These are phyloP conservation scores for Gephyroberyx darwinii DNA, from an alignment of 2,797 vertebrate species.

Conservation along the genomic window DNA sequence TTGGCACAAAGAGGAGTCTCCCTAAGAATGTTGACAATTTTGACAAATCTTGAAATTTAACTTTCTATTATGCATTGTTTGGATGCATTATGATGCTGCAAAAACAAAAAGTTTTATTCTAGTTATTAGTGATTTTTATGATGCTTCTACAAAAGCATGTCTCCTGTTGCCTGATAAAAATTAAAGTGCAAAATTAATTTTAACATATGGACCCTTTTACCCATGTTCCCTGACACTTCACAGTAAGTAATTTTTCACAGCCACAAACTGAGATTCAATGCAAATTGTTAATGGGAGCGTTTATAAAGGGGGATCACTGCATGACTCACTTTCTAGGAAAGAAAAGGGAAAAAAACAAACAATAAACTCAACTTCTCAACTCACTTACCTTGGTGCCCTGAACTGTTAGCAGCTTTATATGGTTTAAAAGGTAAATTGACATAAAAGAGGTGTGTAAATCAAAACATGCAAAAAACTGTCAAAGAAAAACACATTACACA, in stretches of 20 bases:
- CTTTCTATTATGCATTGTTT: no score
- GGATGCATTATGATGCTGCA: not conserved
- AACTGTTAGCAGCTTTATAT: slow-evolving; percentile 81
- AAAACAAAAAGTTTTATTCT: not conserved
- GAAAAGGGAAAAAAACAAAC: not conserved
- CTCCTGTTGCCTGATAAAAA: not conserved
- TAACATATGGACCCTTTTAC: not conserved
- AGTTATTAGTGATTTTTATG: not conserved
- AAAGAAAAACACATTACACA: slow-evolving; percentile 25
- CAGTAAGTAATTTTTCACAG: not conserved
- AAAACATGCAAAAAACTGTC: slow-evolving; percentile 67
- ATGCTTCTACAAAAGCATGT: not conserved
- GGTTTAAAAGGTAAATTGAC: slow-evolving; percentile 73
- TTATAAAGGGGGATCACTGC: not conserved
- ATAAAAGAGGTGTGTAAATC: slow-evolving; percentile 69
- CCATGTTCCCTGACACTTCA: not conserved
- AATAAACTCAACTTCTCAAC: slow-evolving; percentile 31
- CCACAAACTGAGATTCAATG: not conserved
- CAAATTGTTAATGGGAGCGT: not conserved
- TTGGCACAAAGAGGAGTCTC: no score
- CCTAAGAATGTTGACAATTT: no score
- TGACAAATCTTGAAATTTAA: no score
- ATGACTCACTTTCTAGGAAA: slow-evolving; percentile 6
- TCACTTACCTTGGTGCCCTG: slow-evolving; percentile 79
- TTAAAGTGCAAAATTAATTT: not conserved